Base-by-base conservation (phyloP, 2,797 vertebrate species). In the Acrossocheilus wenchowensis region DNA sequence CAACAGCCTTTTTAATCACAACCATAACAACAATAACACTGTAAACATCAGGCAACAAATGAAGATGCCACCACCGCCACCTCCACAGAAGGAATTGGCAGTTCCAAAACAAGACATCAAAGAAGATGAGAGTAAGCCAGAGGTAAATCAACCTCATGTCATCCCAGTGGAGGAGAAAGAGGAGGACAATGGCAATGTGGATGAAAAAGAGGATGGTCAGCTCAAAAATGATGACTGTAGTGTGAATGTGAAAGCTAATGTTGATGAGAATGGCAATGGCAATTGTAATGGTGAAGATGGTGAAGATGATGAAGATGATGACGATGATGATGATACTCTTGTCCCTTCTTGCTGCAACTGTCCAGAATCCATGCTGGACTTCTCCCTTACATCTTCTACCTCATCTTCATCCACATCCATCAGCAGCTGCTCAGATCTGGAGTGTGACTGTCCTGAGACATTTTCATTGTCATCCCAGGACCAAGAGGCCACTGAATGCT, bases 391-490 rank as follows among this genome's bases (percentile, higher is more conserved):
- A 26, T 95, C 95, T 34, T 97, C 95, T 74, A 95, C 95, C 83
- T 97, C 97, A 19, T 97, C 96, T 11, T 97, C 97, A 9, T 97
- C 96, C 83, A 98, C 97, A 72, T 98, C 98, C 78, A 97, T 98
- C 90, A 98, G 97, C 91, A 98, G 97, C 92, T 99, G 97, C 92
- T 99, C 97, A 0, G 97, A 99, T 92, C 94, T 99, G 90, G 98
- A 98, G 90, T 96, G 96, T 1, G 97, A 99, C 87, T 96, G 91
- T 93, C 88, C 96, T 71, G 0, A 94, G 95, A 92, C 97, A 90
- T 0, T 95, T 95, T 80, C 96, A 93, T 90, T 95, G 87, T 94
- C 94, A 36, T 92, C 93, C 57, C 91, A 94, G 10, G 91, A 94
- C 72, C 92, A 93, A 85, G 92, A 90, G 74, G 54, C 75, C 26